Base-by-base conservation (phyloP, 2,888 invertebrate genomes). In the Sialis lutaria region DNA sequence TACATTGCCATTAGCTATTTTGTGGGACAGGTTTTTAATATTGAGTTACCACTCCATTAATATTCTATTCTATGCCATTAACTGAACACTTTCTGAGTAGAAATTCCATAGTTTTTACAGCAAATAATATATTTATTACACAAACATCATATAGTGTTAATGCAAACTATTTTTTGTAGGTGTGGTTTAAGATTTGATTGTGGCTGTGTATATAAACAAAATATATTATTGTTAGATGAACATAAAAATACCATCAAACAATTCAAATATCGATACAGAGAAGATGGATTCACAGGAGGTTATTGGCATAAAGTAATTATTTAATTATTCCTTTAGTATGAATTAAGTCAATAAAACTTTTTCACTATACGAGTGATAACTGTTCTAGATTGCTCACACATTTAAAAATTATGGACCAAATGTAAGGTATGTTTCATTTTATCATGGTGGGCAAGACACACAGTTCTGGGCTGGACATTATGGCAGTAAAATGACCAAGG, bases 401-500 rank as follows among this genome's bases (percentile, higher is more conserved):
- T 71, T 77, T 52, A 55, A 61, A 47, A 58, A 70, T 35, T 77
- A 77, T 58, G 68, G 69, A 5, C 55, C 58, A 12, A 70, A 71
- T 42, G 59, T 76, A 1, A 60, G 67, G 40, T 65, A 57, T 50
- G 62, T 79, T 31, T 51, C 54, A 22, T 77, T 75, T 54, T 55
- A 55, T 48, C 76, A 79, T 57, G 57, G 57, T 48, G 79, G 79
- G n/a, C 58, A 57, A 46, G 79, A 79, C 56, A 62, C 57, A 2
- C 70, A n/a, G 6, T 6, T 10, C 61, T 79, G 79, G 79, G 68
- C 68, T 39, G 79, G 79, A 7, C 70, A 77, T 60, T 80, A 76
- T 63, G 79, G 79, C 6, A 65, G 70, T 49, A 80, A 80, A 67
- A 75, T 79, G 70, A 69, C 76, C 42, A 73, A 75, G 22, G 73